phyloP scores from a whole-genome alignment of 2,113 vertebrate genomes.

The human (Homo sapiens) region GRCh38 chr4:170064501-170065000 shows the following conservation, averaged over 20 bases:
- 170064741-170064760: conserved; percentile 91
- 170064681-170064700: not conserved
- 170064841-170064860: not conserved
- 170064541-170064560: not conserved
- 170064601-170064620: not conserved
- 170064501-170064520: not conserved
- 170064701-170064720: conserved; percentile 83
- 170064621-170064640: not conserved
- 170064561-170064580: not conserved
- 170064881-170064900: not conserved
- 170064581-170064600: not conserved
- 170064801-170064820: conserved; percentile 94
- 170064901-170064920: not conserved
- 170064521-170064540: not conserved
- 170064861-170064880: not conserved
- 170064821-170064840: conserved; percentile 82
- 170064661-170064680: not conserved
- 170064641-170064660: conserved; percentile 16
- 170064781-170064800: conserved; percentile 97
- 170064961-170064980: not conserved
- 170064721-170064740: conserved; percentile 93
- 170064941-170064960: not conserved
- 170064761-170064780: conserved; percentile 92
- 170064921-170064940: not conserved
- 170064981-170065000: not conserved